Conservation (phyloP, 2,888 invertebrate species). For the Gastrophysa polygoni region DNA sequence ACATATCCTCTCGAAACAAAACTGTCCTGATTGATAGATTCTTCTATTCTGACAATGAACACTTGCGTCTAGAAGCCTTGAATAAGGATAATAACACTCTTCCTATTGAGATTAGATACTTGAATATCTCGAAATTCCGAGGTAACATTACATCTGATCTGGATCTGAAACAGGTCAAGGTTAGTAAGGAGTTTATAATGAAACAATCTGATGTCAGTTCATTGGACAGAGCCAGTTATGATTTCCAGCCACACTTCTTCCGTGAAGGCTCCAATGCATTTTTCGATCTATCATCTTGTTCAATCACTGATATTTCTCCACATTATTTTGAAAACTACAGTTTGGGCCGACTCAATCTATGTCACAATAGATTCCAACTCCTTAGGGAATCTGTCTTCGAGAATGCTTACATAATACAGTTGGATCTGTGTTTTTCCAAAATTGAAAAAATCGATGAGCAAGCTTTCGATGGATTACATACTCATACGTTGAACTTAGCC, state of each 20-base stretch:
- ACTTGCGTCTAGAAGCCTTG: slow-evolving; percentile 19
- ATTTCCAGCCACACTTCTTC: slow-evolving; percentile 26
- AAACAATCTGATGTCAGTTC: slow-evolving; percentile 15
- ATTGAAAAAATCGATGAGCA: slow-evolving; percentile 15
- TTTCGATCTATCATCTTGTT: slow-evolving; percentile 28
- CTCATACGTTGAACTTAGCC: slow-evolving; percentile 22
- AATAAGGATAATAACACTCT: slow-evolving; percentile 17
- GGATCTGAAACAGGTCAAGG: slow-evolving; percentile 18
- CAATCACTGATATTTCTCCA: slow-evolving; percentile 18
- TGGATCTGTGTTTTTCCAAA: slow-evolving; percentile 23
- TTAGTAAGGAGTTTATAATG: slow-evolving; percentile 18
- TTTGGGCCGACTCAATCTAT: slow-evolving; percentile 26
- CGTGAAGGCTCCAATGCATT: slow-evolving; percentile 19
- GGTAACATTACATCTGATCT: slow-evolving; percentile 18
- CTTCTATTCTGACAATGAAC: slow-evolving; percentile 19
- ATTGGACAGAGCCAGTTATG: slow-evolving; percentile 22
- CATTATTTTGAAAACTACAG: slow-evolving; percentile 28
- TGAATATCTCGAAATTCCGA: slow-evolving; percentile 21
- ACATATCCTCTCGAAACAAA: slow-evolving; percentile 20
- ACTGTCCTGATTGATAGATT: slow-evolving; percentile 24
- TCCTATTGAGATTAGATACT: slow-evolving; percentile 18
- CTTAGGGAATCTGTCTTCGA: slow-evolving; percentile 18
- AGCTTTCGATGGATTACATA: slow-evolving; percentile 13
- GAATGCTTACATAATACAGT: slow-evolving; percentile 24
- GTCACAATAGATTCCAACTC: slow-evolving; percentile 21